These are phyloP conservation scores for Pyrrhia umbra DNA, from an alignment of 2,888 invertebrate species.

Conservation along the genomic window DNA sequence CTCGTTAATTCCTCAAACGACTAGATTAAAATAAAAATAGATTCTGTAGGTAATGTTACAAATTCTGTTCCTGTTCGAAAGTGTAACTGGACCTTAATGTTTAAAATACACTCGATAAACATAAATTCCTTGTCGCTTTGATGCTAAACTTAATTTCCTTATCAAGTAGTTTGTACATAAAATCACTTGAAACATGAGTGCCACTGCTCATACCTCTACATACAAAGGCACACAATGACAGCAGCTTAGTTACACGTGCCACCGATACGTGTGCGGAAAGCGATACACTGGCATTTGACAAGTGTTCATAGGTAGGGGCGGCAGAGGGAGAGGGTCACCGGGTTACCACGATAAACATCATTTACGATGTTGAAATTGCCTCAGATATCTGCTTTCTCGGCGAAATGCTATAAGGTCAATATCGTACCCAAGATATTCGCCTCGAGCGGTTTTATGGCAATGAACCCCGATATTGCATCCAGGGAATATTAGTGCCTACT, in stretches of 20 bases:
- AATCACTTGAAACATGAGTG: constrained; percentile 2
- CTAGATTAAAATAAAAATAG: too few species aligned
- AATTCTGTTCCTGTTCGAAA: too few species aligned
- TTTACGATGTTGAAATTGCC: constrained; percentile 80
- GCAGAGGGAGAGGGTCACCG: constrained; percentile 66
- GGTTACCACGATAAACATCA: constrained; percentile 79
- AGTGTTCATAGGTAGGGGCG: constrained; percentile 59
- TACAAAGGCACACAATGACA: constrained; percentile 39
- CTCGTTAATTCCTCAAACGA: too few species aligned
- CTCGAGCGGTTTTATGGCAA: constrained; percentile 83
- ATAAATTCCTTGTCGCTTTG: neutral
- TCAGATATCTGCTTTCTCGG: constrained; percentile 78
- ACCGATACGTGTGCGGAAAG: constrained; percentile 56
- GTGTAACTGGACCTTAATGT: neutral
- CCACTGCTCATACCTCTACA: constrained; percentile 1
- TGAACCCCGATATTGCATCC: constrained; percentile 83
- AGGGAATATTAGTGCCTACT: constrained; percentile 83
- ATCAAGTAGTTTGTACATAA: neutral
- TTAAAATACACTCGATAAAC: neutral
- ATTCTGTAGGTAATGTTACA: too few species aligned
- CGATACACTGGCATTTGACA: constrained; percentile 63
- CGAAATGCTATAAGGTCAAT: constrained; percentile 81
- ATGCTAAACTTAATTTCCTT: constrained; percentile 2
- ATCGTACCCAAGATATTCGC: constrained; percentile 80
- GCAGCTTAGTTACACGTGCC: constrained; percentile 56